Base-by-base conservation (phyloP, 2,888 invertebrate genomes). In the Parapristionchus giblindavisi region DNA sequence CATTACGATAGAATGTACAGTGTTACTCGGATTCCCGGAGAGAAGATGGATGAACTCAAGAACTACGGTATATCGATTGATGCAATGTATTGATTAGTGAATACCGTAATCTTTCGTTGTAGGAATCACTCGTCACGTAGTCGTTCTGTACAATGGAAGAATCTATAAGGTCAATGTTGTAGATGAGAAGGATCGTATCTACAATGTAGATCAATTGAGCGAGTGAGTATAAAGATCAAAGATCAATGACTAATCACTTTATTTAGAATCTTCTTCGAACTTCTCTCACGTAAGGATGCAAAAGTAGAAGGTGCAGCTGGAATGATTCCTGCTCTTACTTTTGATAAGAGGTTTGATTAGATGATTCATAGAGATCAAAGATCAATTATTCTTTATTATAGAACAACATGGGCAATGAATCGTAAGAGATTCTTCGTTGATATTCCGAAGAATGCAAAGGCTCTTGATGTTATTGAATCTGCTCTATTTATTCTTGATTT, bases 1-100 rank as follows among this genome's bases (percentile, higher is more conserved):
- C 86, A 86, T 77, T 86, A 86, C 75, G 82, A 82, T 21, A 84
- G 84, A 43, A 79, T 84, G 68, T 85, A 85, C 73, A 77, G 80
- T 6, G 81, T 78, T 14, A 76, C 78, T 2, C 78, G 85, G 32
- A 73, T 82, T 11, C 85, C 85, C 40, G 83, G 82, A 29, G 76
- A 77, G 43, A 75, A 78, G 11, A 77, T 79, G 29, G 85, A 85
- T 58, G 75, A 77, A 32, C 77, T 81, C 34, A 68, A 77, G 24
- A 79, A 81, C 65, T 73, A 84, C 61, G 79, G 78, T 75, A 58
- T 36, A 36, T 8, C 21, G 48, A 21, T 58, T 38, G 8, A 2
- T 36, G 43, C 8, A 14, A 43, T 43, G 43, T 43, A 43, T 17
- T 43, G 8, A 43, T 8, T 8, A 43, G 43, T 43, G 43, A 43